Percentiles rank a stretch among this genome's conserved stretches.
phyloP scores from a whole-genome alignment of 2,888 invertebrate genomes.

The Dysmachus trigonus region DNA sequence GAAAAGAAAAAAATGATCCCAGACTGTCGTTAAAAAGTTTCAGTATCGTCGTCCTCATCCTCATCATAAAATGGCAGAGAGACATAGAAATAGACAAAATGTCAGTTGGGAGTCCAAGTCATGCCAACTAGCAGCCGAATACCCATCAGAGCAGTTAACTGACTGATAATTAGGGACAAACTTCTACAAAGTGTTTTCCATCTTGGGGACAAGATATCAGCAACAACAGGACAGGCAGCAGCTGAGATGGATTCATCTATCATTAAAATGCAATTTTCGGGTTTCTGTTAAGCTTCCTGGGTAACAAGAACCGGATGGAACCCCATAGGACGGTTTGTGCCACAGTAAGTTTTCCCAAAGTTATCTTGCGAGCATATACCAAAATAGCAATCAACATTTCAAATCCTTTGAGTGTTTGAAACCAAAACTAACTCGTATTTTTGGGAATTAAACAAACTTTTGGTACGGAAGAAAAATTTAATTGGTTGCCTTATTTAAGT shows the following conservation, averaged over 20 bases:
- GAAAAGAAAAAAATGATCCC: not conserved
- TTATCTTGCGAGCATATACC: not conserved
- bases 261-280: constrained; percentile 41
- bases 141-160: constrained; percentile 17
- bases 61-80: not conserved
- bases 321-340: not conserved
- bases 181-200: constrained; percentile 13
- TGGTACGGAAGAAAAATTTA: not conserved
- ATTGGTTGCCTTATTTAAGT: not conserved
- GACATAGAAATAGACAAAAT: constrained; percentile 7
- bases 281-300: not conserved
- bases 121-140: not conserved
- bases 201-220: not conserved
- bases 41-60: not conserved
- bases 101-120: constrained; percentile 3
- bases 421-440: not conserved
- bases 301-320: not conserved
- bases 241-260: constrained; percentile 3
- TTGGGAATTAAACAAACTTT: not conserved
- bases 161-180: constrained; percentile 39
- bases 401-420: not conserved
- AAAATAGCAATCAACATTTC: not conserved
- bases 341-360: not conserved
- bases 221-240: constrained; percentile 20
- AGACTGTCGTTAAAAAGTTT: constrained; percentile 5